Base-by-base conservation (phyloP, 1,140 invertebrate genomes). In the Cotesia chilonis region DNA sequence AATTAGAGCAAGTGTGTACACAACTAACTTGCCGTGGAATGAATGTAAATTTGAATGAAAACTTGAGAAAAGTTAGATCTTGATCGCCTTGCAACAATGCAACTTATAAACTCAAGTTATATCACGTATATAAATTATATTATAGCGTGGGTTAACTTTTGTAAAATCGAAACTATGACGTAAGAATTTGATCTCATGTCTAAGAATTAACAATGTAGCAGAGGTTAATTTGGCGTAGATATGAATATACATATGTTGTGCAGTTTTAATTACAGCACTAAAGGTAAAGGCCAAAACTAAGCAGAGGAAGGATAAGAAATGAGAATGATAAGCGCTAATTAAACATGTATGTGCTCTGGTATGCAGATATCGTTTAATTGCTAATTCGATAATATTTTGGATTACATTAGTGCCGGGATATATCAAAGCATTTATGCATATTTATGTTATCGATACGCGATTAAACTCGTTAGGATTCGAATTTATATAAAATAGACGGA, bases 41-140 rank as follows among this genome's bases (percentile, higher is more conserved):
- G 38, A 66, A 10, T 41, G 61, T 70, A 47, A 60, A 14, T 70
- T 47, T 10, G 5, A 64, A 17, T 41, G 63, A 55, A 65, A 71
- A 61, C 65, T 71, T 37, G 14, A 35, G 55, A 35, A 71, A 71
- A 61, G 65, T 71, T 57, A 60, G 70, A 71, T 71, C 70, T 63
- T 64, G 70, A 71, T 71, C 69, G 60, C 59, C 28, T 52, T 61
- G 36, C 41, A n/a, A 37, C 36, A 71, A 71, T 61, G 57, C 5
- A 47, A 10, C 41, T 47, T 47, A 47, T 28, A 28, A 28, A 28
- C 28, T 28, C 28, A 47, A 10, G 6, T 47, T 7, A 47, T 47
- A 47, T 47, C 1, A 4, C 10, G 10, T 47, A 47, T 47, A 7
- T 47, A 47, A 9, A 47, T 41, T 47, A 47, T 7, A 10, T 47